These are phyloP conservation scores for Vanessa atalanta DNA, from an alignment of 1,140 invertebrate genomes.

Conservation along the genomic window DNA sequence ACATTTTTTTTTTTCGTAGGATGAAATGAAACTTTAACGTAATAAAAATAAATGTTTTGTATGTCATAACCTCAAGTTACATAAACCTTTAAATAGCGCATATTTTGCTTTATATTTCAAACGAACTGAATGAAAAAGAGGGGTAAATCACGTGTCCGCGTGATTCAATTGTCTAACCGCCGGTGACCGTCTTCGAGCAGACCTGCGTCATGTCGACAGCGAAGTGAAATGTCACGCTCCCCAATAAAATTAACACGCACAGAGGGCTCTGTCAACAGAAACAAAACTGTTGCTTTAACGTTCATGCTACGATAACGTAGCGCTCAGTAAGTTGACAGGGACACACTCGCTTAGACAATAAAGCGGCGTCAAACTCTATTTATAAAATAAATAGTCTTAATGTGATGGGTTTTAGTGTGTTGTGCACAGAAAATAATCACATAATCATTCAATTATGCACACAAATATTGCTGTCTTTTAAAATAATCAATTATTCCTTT, in stretches of 20 bases:
- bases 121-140: slow-evolving; percentile 13
- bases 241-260: slow-evolving; percentile 63
- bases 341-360: slow-evolving; percentile 9
- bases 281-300: slow-evolving; percentile 40
- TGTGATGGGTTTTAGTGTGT: too few relatives aligned
- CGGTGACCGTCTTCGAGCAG: slow-evolving; percentile 62
- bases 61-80: neutral
- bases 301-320: slow-evolving; percentile 23
- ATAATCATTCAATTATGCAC: too few relatives aligned
- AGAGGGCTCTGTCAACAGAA: slow-evolving; percentile 34
- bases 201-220: slow-evolving; percentile 55
- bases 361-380: neutral
- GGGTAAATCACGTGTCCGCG: slow-evolving; percentile 53
- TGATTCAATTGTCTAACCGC: slow-evolving; percentile 64
- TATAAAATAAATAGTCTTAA: neutral
- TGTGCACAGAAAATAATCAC: too few relatives aligned
- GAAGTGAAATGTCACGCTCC: slow-evolving; percentile 44
- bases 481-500: too few relatives aligned
- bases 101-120: slow-evolving; percentile 8
- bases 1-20: too few relatives aligned
- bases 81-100: neutral
- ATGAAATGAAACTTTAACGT: too few relatives aligned
- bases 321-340: slow-evolving; percentile 23
- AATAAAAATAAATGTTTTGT: too few relatives aligned
- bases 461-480: too few relatives aligned